Conservation (phyloP, 2,113 vertebrate genomes). For the Hydropotes inermis region DNA sequence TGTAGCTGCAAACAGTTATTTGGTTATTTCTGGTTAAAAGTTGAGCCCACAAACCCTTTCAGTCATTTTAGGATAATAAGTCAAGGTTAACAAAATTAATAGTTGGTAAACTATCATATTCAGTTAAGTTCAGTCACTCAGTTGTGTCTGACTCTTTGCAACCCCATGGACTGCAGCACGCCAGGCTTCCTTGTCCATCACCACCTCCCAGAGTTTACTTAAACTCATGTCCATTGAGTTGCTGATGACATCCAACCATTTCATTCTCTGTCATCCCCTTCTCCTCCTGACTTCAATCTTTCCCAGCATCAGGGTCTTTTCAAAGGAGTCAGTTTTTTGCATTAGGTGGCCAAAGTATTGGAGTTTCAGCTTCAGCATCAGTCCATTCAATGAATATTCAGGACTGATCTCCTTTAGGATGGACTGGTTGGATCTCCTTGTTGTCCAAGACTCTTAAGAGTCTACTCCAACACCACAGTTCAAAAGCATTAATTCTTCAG, state of each 20-base stretch:
- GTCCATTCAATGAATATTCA: not conserved
- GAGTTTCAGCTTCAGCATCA: not conserved
- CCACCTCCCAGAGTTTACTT: not conserved
- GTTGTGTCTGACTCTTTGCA: not conserved
- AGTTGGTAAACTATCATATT: not conserved
- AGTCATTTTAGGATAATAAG: not conserved
- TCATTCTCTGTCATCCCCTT: not conserved
- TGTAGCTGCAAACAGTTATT: not conserved
- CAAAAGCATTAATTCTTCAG: not conserved
- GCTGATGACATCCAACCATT: not conserved
- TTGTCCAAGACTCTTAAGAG: not conserved
- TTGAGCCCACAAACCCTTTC: not conserved
- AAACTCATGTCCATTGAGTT: not conserved
- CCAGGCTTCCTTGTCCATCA: not conserved
- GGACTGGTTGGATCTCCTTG: not conserved
- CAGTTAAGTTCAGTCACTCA: not conserved
- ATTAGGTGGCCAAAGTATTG: not conserved
- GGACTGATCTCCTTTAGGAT: not conserved
- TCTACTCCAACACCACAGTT: not conserved
- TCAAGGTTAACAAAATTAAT: not conserved
- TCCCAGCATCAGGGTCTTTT: not conserved
- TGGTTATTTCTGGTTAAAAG: not conserved
- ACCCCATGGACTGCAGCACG: not conserved
- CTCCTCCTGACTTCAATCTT: not conserved
- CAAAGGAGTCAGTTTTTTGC: not conserved